Percentiles rank a stretch among this genome's conserved stretches.
phyloP scores from a whole-genome alignment of 2,113 vertebrate species.

The Neopipo cinnamomea region DNA sequence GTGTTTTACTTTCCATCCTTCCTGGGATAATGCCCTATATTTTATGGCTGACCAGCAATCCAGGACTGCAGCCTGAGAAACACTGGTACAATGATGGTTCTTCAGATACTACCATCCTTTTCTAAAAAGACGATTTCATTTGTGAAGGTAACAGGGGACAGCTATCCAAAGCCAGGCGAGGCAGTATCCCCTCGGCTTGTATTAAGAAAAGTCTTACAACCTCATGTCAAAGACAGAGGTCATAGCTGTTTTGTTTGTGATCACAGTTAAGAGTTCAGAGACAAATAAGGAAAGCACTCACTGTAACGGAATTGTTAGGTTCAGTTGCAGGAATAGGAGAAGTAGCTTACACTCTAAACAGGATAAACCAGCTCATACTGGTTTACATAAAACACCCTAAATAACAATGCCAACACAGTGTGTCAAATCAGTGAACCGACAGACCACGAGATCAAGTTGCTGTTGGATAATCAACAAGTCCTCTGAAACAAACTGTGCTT shows the following conservation, averaged over 20 bases:
- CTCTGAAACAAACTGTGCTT: neutral
- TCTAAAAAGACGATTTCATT: neutral
- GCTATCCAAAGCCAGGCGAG: neutral
- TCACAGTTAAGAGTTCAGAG: neutral
- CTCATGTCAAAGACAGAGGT: neutral
- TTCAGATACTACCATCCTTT: neutral
- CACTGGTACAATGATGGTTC: neutral
- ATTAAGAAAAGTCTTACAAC: neutral
- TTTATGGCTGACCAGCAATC: neutral
- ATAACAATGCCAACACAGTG: neutral
- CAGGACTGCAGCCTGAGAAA: neutral
- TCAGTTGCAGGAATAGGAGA: neutral
- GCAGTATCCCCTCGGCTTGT: neutral
- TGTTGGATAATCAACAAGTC: neutral
- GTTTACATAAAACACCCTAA: conserved; percentile 17
- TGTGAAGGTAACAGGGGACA: neutral
- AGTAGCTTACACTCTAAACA: conserved; percentile 3
- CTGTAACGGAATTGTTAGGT: neutral
- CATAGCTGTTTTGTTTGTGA: neutral
- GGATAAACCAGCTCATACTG: conserved; percentile 43
- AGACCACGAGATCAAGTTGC: conserved; percentile 5
- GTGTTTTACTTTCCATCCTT: neutral
- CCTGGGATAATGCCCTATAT: neutral
- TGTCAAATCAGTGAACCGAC: conserved; percentile 21
- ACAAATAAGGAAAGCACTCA: neutral